Evolutionary conservation across 2,888 invertebrate species (phyloP).

Genomic region (Danaus chrysippus): DNA sequence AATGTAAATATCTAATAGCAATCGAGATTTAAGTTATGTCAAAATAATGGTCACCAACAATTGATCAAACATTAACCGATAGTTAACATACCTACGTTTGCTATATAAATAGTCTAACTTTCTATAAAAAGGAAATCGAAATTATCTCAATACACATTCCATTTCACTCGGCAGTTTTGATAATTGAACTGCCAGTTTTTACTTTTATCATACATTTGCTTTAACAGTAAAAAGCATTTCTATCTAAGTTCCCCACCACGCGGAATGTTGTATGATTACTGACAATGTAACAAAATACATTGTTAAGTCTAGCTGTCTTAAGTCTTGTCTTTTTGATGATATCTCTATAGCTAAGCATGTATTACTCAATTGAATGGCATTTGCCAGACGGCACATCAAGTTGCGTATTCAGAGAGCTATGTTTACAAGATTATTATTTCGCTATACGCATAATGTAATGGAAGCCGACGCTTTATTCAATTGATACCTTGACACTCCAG

Average conservation of each 20-base stretch:
- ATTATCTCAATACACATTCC: conserved; percentile 72
- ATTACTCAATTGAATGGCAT: conserved; percentile 33
- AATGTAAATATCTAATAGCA: neutral
- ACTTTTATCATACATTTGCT: conserved; percentile 52
- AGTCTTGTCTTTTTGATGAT: conserved; percentile 11
- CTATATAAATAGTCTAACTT: conserved; percentile 72
- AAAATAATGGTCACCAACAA: conserved; percentile 42
- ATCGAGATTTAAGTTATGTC: conserved; percentile 32
- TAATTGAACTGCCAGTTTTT: conserved; percentile 64
- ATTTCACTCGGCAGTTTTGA: conserved; percentile 71
- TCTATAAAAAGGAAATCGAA: conserved; percentile 79
- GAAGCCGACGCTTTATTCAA: conserved; percentile 46
- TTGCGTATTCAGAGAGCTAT: conserved; percentile 17
- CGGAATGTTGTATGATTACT: conserved; percentile 31
- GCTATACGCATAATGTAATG: conserved; percentile 44
- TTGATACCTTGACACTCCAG: conserved; percentile 39
- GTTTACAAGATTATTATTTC: conserved; percentile 58
- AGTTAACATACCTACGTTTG: conserved; percentile 52
- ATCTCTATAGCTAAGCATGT: conserved; percentile 12
- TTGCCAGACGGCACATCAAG: conserved; percentile 39
- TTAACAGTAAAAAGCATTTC: conserved; percentile 39
- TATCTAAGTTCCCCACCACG: conserved; percentile 51
- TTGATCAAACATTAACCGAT: conserved; percentile 44
- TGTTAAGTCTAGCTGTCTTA: neutral
- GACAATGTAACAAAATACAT: conserved; percentile 5